Conservation (phyloP, 2,888 invertebrate genomes). For the Rhagonycha lutea region DNA sequence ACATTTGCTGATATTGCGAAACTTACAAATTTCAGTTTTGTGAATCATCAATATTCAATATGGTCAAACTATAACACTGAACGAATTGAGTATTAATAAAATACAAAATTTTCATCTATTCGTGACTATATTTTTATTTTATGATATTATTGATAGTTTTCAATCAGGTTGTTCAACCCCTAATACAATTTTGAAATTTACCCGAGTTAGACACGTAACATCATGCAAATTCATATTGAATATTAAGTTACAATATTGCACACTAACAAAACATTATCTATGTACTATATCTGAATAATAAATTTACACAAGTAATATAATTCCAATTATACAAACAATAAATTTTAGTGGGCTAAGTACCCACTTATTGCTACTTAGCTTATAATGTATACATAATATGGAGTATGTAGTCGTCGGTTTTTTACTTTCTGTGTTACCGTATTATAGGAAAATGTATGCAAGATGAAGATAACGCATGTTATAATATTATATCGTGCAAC, state of each 20-base stretch:
- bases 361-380: not conserved
- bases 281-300: not conserved
- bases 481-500: not conserved
- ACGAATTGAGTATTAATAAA: too few species aligned
- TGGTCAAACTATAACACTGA: too few species aligned
- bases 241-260: not conserved
- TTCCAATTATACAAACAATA: too few species aligned
- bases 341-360: not conserved
- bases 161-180: not conserved
- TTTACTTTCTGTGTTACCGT: not conserved
- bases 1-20: too few species aligned
- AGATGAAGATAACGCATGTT: not conserved
- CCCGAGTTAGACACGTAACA: not conserved
- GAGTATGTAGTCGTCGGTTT: not conserved
- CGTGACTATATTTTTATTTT: too few species aligned
- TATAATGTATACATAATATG: not conserved
- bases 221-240: not conserved
- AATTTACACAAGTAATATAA: too few species aligned
- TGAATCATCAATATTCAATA: too few species aligned
- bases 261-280: not conserved
- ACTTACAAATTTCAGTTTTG: too few species aligned
- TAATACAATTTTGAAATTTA: not conserved
- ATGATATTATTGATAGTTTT: not conserved
- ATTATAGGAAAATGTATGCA: not conserved
- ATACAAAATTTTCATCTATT: too few species aligned